Base-by-base conservation (phyloP, 1,140 invertebrate genomes). In the Drosophila biarmipes region DNA sequence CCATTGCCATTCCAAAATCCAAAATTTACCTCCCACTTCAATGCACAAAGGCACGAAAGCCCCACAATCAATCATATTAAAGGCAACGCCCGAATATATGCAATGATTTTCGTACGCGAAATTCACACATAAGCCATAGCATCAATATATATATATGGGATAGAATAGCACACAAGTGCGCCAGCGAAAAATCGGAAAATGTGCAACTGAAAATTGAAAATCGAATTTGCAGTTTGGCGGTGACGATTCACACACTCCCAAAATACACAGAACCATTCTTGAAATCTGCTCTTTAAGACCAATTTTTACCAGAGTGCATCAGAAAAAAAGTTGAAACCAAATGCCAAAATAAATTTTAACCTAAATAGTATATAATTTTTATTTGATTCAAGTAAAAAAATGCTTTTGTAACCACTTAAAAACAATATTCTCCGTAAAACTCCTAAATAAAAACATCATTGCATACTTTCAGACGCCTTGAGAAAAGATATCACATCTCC, bases 121-220 rank as follows among this genome's bases (percentile, higher is more conserved):
- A 66, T 55, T 77, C 17, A 45, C 59, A 56, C 61, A 73, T 43
- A 74, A 57, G 43, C 43, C 52, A 74, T 24, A 27, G 55, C 69
- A 56, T 58, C 53, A 51, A 31, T 29, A 43, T 31, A 63, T 17
- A 31, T 37, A n/a, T 14, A 6, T 21, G 17, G 37, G 34, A 49
- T 24, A 51, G 2, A 53, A 38, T 29, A 31, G 11, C 42, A 29
- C n/a, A 46, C 7, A 42, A 15, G 15, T 45, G 15, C 5, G 24
- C 24, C 15, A 24, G 15, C 34, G 45, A 78, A 59, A 55, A 45
- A 56, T 78, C 55, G 46, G 40, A 66, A 80, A 80, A 80, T 85
- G 72, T 68, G 62, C 66, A 84, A 85, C 75, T 69, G 77, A 79
- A 84, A 84, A 85, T 72, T 78, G 64, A 67, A 86, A 87, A 86